A percentile compares a stretch with the other conserved stretches of the same genome.
These are phyloP conservation scores for Chionodraco myersi DNA, from an alignment of 2,113 vertebrate species.

Conservation along the genomic window DNA sequence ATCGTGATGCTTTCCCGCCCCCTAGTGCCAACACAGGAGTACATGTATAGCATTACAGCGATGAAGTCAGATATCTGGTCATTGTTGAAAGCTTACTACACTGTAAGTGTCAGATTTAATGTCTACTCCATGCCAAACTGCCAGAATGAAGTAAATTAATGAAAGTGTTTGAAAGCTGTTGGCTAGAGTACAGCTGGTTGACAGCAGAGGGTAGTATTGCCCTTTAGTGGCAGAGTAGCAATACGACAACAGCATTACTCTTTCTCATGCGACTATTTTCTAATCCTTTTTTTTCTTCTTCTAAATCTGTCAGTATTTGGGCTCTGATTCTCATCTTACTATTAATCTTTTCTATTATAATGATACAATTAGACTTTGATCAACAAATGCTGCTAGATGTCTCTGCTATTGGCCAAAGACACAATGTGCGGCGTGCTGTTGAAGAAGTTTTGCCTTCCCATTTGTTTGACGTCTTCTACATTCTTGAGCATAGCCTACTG, in stretches of 20 bases:
- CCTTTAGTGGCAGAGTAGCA: background rate
- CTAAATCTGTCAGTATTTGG: background rate
- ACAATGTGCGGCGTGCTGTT: background rate
- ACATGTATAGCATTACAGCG: background rate
- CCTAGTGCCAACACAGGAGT: slow-evolving; percentile 29
- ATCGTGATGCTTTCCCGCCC: slow-evolving; percentile 2
- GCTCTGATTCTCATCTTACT: background rate
- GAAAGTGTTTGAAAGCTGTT: background rate
- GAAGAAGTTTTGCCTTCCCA: background rate
- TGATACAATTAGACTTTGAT: background rate
- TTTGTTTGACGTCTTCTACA: background rate
- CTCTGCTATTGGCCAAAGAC: background rate
- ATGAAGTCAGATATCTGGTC: background rate
- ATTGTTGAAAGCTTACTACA: background rate
- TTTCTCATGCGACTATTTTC: background rate
- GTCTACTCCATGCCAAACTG: background rate
- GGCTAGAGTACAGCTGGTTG: background rate
- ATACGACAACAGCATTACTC: background rate
- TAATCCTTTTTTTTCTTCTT: background rate
- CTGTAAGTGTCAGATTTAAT: background rate
- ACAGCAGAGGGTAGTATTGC: slow-evolving; percentile 67
- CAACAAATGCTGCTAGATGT: background rate
- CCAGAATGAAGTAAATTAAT: background rate
- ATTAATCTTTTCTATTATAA: background rate
- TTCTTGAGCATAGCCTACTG: background rate